These are phyloP conservation scores for Corythaixoides concolor DNA, from an alignment of 2,113 vertebrate species.

Conservation along the genomic window DNA sequence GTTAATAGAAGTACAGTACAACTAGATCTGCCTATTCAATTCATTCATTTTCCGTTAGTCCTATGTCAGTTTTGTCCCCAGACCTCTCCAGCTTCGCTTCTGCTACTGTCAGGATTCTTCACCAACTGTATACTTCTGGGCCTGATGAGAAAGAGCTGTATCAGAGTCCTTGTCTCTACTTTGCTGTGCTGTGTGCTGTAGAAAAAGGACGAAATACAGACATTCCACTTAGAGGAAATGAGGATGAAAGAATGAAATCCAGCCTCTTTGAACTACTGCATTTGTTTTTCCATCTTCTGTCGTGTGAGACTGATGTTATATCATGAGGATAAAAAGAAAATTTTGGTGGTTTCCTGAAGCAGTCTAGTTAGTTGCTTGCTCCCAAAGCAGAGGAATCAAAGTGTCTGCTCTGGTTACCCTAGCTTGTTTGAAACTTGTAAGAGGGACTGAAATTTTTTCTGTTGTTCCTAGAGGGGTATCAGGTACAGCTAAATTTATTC, in stretches of 20 bases:
- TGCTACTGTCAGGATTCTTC: background rate
- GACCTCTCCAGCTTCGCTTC: background rate
- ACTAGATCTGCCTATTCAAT: background rate
- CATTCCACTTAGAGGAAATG: background rate
- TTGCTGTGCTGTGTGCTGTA: background rate
- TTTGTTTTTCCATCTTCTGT: background rate
- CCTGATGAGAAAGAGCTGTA: background rate
- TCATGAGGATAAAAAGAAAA: background rate
- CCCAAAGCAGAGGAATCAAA: background rate
- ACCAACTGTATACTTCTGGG: background rate
- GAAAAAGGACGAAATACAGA: background rate
- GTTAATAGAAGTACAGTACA: background rate
- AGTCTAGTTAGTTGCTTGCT: background rate
- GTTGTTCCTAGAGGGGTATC: background rate
- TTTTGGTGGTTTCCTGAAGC: background rate
- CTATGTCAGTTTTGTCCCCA: background rate
- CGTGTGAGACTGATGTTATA: background rate
- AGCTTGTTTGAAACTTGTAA: background rate
- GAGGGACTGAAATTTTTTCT: background rate
- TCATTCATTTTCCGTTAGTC: background rate
- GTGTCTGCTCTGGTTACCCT: background rate
- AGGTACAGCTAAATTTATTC: background rate
- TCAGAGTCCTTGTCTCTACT: background rate
- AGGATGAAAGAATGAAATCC: background rate
- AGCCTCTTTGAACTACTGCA: background rate